Evolutionary conservation across 1,140 invertebrate genomes (phyloP).

Genomic region (Asbolus verrucosus): DNA sequence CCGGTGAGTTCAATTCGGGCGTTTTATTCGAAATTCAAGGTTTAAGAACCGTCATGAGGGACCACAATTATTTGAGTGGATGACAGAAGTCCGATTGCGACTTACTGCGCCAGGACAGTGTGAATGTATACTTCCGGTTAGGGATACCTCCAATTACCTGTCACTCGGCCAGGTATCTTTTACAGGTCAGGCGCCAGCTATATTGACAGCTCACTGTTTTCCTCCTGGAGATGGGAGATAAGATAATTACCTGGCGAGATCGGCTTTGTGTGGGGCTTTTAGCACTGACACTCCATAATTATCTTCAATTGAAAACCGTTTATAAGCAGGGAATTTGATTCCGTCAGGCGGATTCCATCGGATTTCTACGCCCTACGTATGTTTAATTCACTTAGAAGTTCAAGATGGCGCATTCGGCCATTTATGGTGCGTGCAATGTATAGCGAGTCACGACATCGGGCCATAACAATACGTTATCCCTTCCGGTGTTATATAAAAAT

Average conservation of each 20-base stretch:
- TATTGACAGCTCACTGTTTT: slow-evolving; percentile 37
- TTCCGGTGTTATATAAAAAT: slow-evolving; percentile 40
- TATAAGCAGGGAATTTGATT: slow-evolving; percentile 20
- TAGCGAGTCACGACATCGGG: slow-evolving; percentile 47
- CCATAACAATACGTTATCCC: slow-evolving; percentile 53
- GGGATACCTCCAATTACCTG: slow-evolving; percentile 30
- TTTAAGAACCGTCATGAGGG: not conserved
- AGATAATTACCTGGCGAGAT: slow-evolving; percentile 22
- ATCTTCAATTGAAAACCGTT: not conserved
- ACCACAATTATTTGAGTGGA: not conserved
- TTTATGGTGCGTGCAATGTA: slow-evolving; percentile 45
- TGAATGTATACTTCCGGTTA: slow-evolving; percentile 31
- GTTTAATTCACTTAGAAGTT: slow-evolving; percentile 41
- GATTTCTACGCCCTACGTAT: slow-evolving; percentile 31
- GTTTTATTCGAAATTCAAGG: slow-evolving; percentile 4
- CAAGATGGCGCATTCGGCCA: slow-evolving; percentile 49
- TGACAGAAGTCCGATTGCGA: not conserved
- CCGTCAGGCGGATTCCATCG: slow-evolving; percentile 24
- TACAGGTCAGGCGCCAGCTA: slow-evolving; percentile 25
- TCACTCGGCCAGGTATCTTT: slow-evolving; percentile 28
- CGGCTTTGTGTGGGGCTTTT: slow-evolving; percentile 7
- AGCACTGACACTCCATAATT: slow-evolving; percentile 6
- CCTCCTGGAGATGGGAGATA: slow-evolving; percentile 25
- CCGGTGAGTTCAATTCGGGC: slow-evolving; percentile 34
- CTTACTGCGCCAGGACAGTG: slow-evolving; percentile 5